These are phyloP conservation scores for Lasioglossum morio DNA, from an alignment of 2,888 invertebrate species.

Conservation along the genomic window DNA sequence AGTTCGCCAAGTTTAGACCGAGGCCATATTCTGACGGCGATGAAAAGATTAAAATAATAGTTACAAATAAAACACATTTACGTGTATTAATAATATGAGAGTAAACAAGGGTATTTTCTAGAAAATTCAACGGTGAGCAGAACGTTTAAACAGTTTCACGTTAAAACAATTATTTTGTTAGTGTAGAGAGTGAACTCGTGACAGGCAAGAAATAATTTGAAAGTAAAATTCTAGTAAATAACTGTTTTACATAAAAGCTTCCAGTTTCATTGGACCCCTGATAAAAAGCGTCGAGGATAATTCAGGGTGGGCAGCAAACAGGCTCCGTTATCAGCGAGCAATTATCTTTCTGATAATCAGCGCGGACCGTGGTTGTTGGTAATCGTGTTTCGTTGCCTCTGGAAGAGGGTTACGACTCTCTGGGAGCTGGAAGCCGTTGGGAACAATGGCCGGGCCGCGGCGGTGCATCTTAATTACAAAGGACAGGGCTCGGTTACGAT, in stretches of 20 bases:
- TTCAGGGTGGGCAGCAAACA: neutral
- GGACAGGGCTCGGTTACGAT: slow-evolving; percentile 43
- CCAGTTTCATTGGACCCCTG: neutral
- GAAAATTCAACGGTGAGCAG: neutral
- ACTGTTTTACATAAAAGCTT: neutral
- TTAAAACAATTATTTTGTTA: too few species aligned
- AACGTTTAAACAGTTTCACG: neutral
- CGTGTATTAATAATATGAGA: neutral
- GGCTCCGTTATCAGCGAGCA: slow-evolving; percentile 13
- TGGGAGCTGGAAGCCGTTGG: too few species aligned
- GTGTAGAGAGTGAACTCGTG: too few species aligned
- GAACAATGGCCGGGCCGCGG: slow-evolving; percentile 12
- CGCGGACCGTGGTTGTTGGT: neutral
- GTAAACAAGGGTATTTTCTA: neutral
- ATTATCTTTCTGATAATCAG: slow-evolving; percentile 37
- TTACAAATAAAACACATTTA: neutral
- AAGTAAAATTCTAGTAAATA: neutral
- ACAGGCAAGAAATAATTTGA: neutral
- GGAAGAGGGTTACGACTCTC: slow-evolving; percentile 9
- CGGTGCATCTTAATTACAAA: slow-evolving; percentile 59
- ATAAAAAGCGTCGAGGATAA: slow-evolving; percentile 25
- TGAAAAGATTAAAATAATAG: neutral
- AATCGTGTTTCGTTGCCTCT: slow-evolving; percentile 9
- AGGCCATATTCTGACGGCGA: neutral
- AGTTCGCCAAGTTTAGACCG: neutral